Evolutionary conservation across 2,113 vertebrate genomes (phyloP).

Genomic region (Platanista minor): DNA sequence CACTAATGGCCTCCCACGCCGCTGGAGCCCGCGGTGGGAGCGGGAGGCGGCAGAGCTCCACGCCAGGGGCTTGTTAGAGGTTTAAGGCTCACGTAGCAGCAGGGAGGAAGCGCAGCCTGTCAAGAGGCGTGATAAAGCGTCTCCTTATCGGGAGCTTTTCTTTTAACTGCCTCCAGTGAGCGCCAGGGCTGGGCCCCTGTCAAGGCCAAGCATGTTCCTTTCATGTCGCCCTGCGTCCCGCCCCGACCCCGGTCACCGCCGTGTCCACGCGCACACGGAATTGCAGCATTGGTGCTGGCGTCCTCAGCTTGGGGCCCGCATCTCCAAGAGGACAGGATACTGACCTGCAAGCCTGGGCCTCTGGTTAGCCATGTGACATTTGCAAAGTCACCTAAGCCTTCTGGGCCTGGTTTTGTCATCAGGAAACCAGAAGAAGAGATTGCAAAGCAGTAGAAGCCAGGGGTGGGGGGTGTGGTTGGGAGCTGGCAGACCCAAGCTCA

Average conservation of each 20-base stretch:
- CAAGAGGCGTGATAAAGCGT: neutral
- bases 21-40: neutral
- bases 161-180: slow-evolving; percentile 67
- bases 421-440: neutral
- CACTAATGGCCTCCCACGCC: neutral
- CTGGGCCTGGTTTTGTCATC: neutral
- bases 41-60: neutral
- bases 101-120: slow-evolving; percentile 50
- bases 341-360: neutral
- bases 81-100: neutral
- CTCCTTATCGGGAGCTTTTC: slow-evolving; percentile 16
- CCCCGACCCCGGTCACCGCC: rapidly evolving
- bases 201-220: slow-evolving; percentile 42
- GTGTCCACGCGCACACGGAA: rapidly evolving
- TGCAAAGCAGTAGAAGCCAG: neutral
- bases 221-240: slow-evolving; percentile 6
- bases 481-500: rapidly evolving
- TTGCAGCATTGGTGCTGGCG: rapidly evolving
- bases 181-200: neutral
- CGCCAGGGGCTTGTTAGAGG: slow-evolving; percentile 39
- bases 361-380: rapidly evolving
- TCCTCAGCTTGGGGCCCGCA: neutral
- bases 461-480: rapidly evolving
- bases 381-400: neutral
- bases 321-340: rapidly evolving